Evolutionary conservation across 2,888 invertebrate genomes (phyloP).

Genomic region (Scaptomyza cyrtandrae): DNA sequence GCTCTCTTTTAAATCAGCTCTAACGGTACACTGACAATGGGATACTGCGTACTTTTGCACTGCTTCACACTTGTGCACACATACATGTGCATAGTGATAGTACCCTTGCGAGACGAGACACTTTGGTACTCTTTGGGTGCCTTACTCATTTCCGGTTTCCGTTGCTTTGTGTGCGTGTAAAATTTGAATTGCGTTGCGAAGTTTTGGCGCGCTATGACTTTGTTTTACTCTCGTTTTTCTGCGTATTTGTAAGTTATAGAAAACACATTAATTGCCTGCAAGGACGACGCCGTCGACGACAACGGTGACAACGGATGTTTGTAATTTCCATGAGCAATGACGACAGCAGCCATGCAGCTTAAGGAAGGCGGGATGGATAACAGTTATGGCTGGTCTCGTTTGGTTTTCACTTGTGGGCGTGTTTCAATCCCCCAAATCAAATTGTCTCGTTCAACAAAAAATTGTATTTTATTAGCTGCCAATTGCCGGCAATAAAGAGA

Average conservation of each 20-base stretch:
- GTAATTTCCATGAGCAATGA: constrained; percentile 66
- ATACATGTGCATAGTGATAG: constrained; percentile 24
- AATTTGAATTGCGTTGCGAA: constrained; percentile 76
- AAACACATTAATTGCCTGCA: constrained; percentile 71
- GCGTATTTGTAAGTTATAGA: constrained; percentile 71
- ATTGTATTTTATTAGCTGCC: constrained; percentile 69
- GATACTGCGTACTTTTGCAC: constrained; percentile 28
- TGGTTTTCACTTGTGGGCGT: constrained; percentile 57
- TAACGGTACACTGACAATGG: constrained; percentile 31
- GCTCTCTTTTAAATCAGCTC: constrained; percentile 22
- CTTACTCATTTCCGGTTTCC: constrained; percentile 83
- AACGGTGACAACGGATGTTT: constrained; percentile 65
- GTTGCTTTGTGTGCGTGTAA: constrained; percentile 78
- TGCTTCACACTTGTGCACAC: constrained; percentile 3
- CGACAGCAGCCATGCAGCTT: constrained; percentile 19
- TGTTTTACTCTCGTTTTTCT: constrained; percentile 32
- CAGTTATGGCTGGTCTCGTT: neutral
- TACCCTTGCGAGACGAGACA: constrained; percentile 35
- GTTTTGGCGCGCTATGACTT: constrained; percentile 47
- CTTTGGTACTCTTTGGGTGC: constrained; percentile 60
- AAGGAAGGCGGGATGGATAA: neutral
- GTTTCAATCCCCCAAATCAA: constrained; percentile 59
- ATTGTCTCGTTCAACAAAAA: constrained; percentile 70
- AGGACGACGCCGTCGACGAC: constrained; percentile 2
- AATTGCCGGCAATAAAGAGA: constrained; percentile 73